Evolutionary conservation across 2,113 vertebrate genomes (phyloP).

Genomic region (Amphiprion ocellaris): DNA sequence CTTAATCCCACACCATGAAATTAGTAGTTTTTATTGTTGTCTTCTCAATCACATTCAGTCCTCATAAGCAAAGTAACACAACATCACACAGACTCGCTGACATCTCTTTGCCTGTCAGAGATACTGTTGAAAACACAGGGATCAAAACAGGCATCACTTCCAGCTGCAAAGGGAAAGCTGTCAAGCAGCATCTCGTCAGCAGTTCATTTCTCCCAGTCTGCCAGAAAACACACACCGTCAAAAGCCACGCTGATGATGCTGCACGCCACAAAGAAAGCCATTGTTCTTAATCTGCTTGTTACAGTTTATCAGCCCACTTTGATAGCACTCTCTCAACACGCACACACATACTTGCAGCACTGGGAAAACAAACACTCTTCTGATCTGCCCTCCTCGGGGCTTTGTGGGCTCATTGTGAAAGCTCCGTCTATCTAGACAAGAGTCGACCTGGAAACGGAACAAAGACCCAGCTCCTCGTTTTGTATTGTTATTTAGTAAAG

Average conservation of each 20-base stretch:
- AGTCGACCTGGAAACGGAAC: constrained; percentile 68
- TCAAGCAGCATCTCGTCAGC: constrained; percentile 43
- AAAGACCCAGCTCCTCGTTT: constrained; percentile 47
- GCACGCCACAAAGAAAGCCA: constrained; percentile 45
- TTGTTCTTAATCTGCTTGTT: constrained; percentile 66
- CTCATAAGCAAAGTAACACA: background rate
- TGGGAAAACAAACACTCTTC: constrained; percentile 71
- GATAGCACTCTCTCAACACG: constrained; percentile 43
- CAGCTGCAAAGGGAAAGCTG: constrained; percentile 35
- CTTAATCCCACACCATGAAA: background rate
- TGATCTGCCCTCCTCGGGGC: constrained; percentile 64
- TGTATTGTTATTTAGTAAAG: constrained; percentile 49
- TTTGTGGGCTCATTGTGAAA: constrained; percentile 60
- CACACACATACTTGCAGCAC: constrained; percentile 23
- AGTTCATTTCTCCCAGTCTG: constrained; percentile 49
- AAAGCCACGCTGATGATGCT: constrained; percentile 36
- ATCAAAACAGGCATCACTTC: constrained; percentile 45
- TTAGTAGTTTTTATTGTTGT: background rate
- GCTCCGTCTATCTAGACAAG: constrained; percentile 60
- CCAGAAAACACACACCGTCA: constrained; percentile 40
- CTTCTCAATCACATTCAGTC: background rate
- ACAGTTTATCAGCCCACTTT: constrained; percentile 55
- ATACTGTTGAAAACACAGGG: constrained; percentile 9
- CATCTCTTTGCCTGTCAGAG: constrained; percentile 22
- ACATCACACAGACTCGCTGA: background rate